Base-by-base conservation (phyloP, 2,797 vertebrate species). In the Sternotherus odoratus region DNA sequence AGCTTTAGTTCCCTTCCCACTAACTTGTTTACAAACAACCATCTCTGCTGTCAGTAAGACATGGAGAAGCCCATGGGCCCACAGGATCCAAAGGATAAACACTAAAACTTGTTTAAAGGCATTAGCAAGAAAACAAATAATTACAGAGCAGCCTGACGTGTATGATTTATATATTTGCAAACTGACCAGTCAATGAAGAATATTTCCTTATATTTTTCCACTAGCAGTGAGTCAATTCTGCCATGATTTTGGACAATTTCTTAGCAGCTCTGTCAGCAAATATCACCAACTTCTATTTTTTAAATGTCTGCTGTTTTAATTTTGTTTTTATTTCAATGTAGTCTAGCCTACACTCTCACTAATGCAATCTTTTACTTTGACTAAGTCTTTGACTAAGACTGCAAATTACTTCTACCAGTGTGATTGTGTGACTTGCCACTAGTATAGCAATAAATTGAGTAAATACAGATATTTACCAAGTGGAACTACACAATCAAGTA, bases 391-490 rank as follows among this genome's bases (percentile, higher is more conserved):
- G 79, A n/a, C 16, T 36, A 36, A n/a, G 63, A 24, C 39, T 12
- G 39, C 24, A 74, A 12, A 74, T 12, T 39, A 24, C n/a, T 66
- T 51, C 74, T 86, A 56, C 56, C 93, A 77, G 79, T 1, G 48
- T 66, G 60, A 83, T 21, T n/a, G 17, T 36, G n/a, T 66, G n/a
- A 36, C n/a, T 36, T 66, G 9, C 63, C n/a, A 23, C 80, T 66
- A 79, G 43, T 79, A 83, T 0, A 1, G 89, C 39, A 56, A 39
- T 11, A 54, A 50, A 84, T 16, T 74, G 36, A 84, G 46, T 48
- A 92, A 89, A 74, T 28, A 46, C 1, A 85, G 36, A 36, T 39
- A 86, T 82, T 90, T 92, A 82, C 83, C 86, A 78, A 92, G 66
- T 21, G 33, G 39, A 49, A 86, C 54, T 80, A 91, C 46, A 87